phyloP scores from a whole-genome alignment of 2,113 vertebrate genomes.

The Melozone crissalis region DNA sequence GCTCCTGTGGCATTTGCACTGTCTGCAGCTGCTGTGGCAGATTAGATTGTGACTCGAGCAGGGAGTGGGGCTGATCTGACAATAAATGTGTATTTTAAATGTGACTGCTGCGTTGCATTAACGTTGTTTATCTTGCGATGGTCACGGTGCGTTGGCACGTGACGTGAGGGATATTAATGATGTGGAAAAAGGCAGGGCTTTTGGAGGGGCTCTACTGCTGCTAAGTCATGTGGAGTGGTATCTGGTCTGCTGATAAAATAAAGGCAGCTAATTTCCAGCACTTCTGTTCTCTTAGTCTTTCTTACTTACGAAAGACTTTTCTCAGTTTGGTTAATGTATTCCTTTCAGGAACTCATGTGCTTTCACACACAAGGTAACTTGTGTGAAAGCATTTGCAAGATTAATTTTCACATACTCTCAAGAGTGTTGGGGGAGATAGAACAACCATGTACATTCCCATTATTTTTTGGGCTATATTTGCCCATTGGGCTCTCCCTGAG shows the following conservation, averaged over 20 bases:
- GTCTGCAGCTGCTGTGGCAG: background rate
- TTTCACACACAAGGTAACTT: background rate
- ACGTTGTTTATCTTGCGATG: background rate
- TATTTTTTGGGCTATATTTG: background rate
- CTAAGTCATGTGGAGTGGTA: background rate
- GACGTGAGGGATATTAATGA: background rate
- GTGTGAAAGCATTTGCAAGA: background rate
- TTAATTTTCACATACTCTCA: background rate
- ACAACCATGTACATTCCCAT: background rate
- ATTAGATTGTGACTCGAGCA: background rate
- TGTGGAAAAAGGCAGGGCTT: background rate
- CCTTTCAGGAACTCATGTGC: background rate
- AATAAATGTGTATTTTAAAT: conserved; percentile 19
- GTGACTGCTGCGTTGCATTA: conserved; percentile 26
- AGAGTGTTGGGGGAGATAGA: background rate
- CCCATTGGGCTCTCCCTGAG: background rate
- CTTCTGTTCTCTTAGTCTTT: background rate
- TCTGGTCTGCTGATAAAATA: conserved; percentile 5
- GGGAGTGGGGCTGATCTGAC: background rate
- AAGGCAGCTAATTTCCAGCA: background rate
- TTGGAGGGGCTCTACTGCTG: background rate
- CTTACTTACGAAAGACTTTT: background rate
- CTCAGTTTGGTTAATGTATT: background rate
- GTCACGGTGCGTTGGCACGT: background rate
- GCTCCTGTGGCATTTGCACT: conserved; percentile 8